Evolutionary conservation across 2,888 invertebrate species (phyloP).

Genomic region (Salticus scenicus): DNA sequence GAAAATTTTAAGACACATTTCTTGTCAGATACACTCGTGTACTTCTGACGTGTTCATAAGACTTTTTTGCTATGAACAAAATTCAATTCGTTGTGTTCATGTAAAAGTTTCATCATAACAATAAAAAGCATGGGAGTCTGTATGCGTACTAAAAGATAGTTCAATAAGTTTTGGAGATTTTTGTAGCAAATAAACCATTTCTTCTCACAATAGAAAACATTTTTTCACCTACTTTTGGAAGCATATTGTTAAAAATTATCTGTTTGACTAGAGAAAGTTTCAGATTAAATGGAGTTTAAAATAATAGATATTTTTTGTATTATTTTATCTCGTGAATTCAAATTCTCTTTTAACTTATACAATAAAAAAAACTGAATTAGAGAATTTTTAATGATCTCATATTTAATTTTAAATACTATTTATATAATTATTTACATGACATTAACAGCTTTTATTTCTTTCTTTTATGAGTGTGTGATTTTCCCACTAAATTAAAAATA

Average conservation of each 20-base stretch:
- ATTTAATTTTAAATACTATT: too few relatives aligned
- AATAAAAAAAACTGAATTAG: too few relatives aligned
- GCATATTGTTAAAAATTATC: slow-evolving; percentile 1
- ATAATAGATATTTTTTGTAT: background rate
- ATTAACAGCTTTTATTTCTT: too few relatives aligned
- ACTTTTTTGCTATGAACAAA: slow-evolving; percentile 61
- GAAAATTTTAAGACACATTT: slow-evolving; percentile 62
- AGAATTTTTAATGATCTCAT: too few relatives aligned
- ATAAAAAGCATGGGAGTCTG: slow-evolving; percentile 55
- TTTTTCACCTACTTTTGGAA: slow-evolving; percentile 21
- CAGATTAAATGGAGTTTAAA: slow-evolving; percentile 8
- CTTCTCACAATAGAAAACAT: slow-evolving; percentile 25
- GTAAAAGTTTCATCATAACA: slow-evolving; percentile 54
- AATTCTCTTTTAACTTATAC: background rate
- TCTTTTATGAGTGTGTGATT: too few relatives aligned
- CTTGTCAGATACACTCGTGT: slow-evolving; percentile 34
- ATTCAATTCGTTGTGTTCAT: slow-evolving; percentile 56
- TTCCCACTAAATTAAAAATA: too few relatives aligned
- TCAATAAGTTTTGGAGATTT: slow-evolving; percentile 63
- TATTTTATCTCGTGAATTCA: background rate
- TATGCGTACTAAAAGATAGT: slow-evolving; percentile 61
- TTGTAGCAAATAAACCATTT: slow-evolving; percentile 60
- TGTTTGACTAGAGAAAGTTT: slow-evolving; percentile 8
- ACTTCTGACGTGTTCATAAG: slow-evolving; percentile 28
- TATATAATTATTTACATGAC: too few relatives aligned